Base-by-base conservation (phyloP, 2,797 vertebrate genomes). In the Corythornis leucogaster region DNA sequence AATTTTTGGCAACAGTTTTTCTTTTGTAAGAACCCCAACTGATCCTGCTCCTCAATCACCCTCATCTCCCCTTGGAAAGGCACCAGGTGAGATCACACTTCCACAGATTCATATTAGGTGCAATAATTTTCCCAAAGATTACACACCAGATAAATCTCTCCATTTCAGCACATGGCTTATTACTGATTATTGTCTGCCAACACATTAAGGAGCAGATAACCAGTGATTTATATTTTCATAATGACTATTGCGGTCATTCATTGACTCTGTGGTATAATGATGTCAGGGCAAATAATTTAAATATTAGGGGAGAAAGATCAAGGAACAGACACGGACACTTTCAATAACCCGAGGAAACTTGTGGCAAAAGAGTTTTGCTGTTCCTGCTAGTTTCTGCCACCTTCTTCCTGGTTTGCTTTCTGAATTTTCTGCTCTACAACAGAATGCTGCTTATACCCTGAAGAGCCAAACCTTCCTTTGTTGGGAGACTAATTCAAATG, bases 151-250 rank as follows among this genome's bases (percentile, higher is more conserved):
- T 93, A 84, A 95, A 94, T 67, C 59, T 95, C 77, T 91, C 51
- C 15, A 38, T 92, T 96, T 73, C 91, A 94, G 70, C 87, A 84
- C 71, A 84, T 71, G 86, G 88, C 92, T 95, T 95, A 90, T 92
- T 95, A 66, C 58, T 1, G 12, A 90, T 94, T 61, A 82, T 91
- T 96, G 90, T 96, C 79, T 96, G 86, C 79, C 85, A 93, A 79
- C 96, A 89, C 87, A 79, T 64, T 40, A 90, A 91, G 84, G 81
- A 94, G 68, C 45, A 89, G 94, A 94, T 87, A 97, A 78, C 64
- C 53, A 84, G 40, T 93, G 93, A 97, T 96, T 95, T 97, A 95
- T 96, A 92, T 94, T 87, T 96, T 93, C 79, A 77, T 95, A 95
- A 95, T 91, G 80, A 94, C 88, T 94, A 63, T 71, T 88, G 79